Evolutionary conservation across 2,797 vertebrate species (phyloP), one percentile per base, ranked within the genome.

Genomic region (Cynopterus sphinx): DNA sequence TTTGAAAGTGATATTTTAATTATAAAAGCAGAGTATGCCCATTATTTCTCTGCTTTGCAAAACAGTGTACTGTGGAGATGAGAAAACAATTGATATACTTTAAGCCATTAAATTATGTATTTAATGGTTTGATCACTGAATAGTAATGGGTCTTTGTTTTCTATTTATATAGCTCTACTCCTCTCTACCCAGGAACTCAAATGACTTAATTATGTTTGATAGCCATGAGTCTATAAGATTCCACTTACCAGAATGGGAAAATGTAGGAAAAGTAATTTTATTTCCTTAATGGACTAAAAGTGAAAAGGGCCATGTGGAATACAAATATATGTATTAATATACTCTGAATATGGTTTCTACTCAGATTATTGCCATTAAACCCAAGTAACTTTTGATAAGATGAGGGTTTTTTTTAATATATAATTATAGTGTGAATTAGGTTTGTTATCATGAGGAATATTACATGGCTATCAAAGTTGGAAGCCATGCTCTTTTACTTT

Each of bases 1-100:
- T 79, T 93, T 43, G 43, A 93, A 83, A 83, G 43, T 26, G 21
- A 78, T 41, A n/a, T 87, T 79, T 79, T 78, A 63, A 90, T 77
- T 89, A 75, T 73, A 83, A 94, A 87, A 91, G 68, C 68, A 55
- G 17, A 83, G 61, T 82, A 61, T 63, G 10, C 36, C n/a, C 43
- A 39, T 91, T 85, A 51, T 74, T 67, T 82, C 90, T 79, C 53
- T 90, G 39, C 41, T 90, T 75, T 92, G 70, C 24, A 75, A 79
- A 90, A 75, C 24, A 79, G 6, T 90, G 26, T 83, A 51, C 12
- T 73, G 3, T 51, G 16, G 12, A 83, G 51, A 68, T 74, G 28
- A 75, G 39, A 49, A 94, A 84, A 49, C 10, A 59, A 39, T 65
- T 65, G 28, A 59, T 51, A 39, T 3, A 73, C 12, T 77, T 88